Conservation (phyloP, 1,140 invertebrate genomes). For the Bombus sylvicola region DNA sequence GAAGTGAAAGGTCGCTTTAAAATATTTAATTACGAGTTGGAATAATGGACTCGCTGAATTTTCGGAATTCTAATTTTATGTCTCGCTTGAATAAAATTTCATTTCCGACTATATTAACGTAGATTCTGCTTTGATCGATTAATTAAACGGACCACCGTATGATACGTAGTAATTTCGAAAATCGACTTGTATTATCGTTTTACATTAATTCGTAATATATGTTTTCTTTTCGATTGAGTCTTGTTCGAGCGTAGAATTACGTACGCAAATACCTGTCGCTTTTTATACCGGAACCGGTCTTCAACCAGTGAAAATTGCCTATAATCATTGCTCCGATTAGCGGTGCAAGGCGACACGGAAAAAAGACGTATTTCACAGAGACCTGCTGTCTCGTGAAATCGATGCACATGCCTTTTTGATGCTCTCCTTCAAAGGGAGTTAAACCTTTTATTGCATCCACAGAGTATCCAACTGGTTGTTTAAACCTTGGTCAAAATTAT, state of each 20-base stretch:
- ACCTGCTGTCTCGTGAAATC: background rate
- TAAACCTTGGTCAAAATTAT: background rate
- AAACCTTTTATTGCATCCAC: background rate
- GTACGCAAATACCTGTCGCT: background rate
- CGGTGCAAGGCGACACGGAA: background rate
- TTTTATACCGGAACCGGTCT: conserved; percentile 7
- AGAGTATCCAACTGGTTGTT: background rate
- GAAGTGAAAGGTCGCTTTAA: background rate
- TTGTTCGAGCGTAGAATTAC: background rate
- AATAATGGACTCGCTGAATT: background rate
- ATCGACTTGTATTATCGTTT: background rate
- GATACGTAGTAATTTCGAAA: background rate
- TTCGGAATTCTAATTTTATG: background rate
- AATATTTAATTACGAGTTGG: background rate
- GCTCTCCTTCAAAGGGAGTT: background rate
- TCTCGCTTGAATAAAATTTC: background rate
- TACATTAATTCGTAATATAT: background rate
- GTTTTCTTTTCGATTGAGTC: background rate
- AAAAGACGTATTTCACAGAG: background rate
- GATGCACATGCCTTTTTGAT: background rate
- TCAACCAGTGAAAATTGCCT: background rate
- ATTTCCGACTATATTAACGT: background rate
- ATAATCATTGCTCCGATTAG: background rate
- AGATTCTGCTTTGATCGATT: background rate
- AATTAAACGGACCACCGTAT: background rate